phyloP scores from a whole-genome alignment of 2,888 invertebrate species.

The Cactoblastis cactorum region DNA sequence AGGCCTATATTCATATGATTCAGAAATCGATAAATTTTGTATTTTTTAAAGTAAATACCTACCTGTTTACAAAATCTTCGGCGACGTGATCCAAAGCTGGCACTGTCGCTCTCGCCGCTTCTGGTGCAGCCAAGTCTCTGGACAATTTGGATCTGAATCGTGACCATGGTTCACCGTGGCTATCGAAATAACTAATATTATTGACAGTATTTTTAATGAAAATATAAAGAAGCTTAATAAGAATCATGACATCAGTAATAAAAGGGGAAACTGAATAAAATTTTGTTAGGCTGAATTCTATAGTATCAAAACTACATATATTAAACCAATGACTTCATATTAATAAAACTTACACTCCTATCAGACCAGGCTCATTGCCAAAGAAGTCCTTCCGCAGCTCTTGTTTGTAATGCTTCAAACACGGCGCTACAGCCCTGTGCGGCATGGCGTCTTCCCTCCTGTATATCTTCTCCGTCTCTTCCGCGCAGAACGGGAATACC shows the following conservation, averaged over 20 bases:
- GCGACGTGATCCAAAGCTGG: conserved; percentile 86
- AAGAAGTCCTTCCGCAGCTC: conserved; percentile 84
- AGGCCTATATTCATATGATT: background rate
- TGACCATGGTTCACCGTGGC: conserved; percentile 94
- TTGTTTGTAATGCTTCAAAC: conserved; percentile 85
- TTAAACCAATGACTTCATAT: too few relatives aligned
- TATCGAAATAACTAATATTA: conserved; percentile 56
- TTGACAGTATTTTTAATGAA: too few relatives aligned
- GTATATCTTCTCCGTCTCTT: conserved; percentile 85
- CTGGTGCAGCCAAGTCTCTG: conserved; percentile 88
- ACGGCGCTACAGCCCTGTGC: conserved; percentile 86
- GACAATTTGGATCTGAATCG: conserved; percentile 90
- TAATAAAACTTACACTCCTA: conserved; percentile 83
- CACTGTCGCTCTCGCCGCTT: conserved; percentile 87
- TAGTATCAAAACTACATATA: background rate
- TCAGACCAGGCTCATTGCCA: conserved; percentile 84
- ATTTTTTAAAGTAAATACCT: conserved; percentile 23
- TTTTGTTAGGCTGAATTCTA: too few relatives aligned
- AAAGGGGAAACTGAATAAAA: background rate
- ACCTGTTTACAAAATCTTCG: conserved; percentile 86
- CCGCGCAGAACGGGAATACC: conserved; percentile 85
- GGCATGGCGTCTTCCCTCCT: conserved; percentile 84
- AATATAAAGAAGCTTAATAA: too few relatives aligned
- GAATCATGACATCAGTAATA: too few relatives aligned
- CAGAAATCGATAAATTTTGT: too few relatives aligned